These are phyloP conservation scores for Microtus richardsoni DNA, from an alignment of 2,113 vertebrate species.

Conservation along the genomic window DNA sequence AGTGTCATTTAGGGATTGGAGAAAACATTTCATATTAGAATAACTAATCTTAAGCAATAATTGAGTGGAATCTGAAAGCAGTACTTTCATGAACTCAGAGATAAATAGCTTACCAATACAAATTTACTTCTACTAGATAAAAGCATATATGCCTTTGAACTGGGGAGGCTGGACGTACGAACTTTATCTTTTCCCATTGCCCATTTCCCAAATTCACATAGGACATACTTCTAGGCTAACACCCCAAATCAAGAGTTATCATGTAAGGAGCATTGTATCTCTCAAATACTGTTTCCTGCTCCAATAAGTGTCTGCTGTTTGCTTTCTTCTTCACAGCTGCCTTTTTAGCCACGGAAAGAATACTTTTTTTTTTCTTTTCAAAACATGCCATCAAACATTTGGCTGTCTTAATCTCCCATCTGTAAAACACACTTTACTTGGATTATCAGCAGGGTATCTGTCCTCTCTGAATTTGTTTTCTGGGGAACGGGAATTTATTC, in stretches of 20 bases:
- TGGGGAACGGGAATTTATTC: slow-evolving; percentile 80
- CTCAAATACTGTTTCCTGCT: slow-evolving; percentile 34
- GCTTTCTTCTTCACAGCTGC: slow-evolving; percentile 60
- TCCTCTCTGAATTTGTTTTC: slow-evolving; percentile 81
- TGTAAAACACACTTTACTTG: slow-evolving; percentile 83
- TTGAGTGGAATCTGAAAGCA: background rate
- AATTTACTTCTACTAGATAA: slow-evolving; percentile 12
- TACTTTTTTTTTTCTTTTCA: background rate
- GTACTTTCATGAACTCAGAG: background rate
- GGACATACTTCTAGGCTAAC: background rate
- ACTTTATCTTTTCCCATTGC: background rate
- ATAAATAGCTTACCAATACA: background rate
- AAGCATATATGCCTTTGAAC: background rate
- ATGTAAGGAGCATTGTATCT: background rate
- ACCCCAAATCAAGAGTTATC: background rate
- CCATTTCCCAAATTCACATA: background rate
- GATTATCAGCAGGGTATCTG: slow-evolving; percentile 79
- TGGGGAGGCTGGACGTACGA: background rate
- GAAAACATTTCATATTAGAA: slow-evolving; percentile 5
- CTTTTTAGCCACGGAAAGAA: slow-evolving; percentile 63
- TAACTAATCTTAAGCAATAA: background rate
- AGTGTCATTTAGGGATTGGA: background rate
- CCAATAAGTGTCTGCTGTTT: background rate
- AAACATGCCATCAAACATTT: slow-evolving; percentile 79
- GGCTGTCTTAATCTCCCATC: slow-evolving; percentile 82